phyloP scores from a whole-genome alignment of 1,140 invertebrate species.

The Akabosia matsudoensis region DNA sequence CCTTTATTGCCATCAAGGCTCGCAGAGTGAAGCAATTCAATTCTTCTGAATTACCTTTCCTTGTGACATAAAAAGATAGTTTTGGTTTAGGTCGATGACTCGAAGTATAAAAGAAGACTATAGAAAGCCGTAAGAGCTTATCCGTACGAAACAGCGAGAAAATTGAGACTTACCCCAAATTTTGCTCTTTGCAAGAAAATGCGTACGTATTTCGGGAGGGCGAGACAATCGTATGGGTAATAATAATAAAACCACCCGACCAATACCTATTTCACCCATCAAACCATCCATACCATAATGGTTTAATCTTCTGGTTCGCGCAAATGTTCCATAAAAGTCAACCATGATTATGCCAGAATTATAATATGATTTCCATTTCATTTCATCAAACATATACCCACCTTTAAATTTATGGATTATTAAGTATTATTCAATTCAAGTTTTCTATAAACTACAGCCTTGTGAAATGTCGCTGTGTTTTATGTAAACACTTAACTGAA shows the following conservation, averaged over 20 bases:
- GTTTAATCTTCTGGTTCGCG: slow-evolving; percentile 4
- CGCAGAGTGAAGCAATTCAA: not conserved
- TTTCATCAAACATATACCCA: not conserved
- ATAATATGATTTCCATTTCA: slow-evolving; percentile 7
- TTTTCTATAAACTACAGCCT: too few species aligned
- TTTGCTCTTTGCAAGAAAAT: too few species aligned
- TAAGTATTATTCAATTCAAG: slow-evolving; percentile 4
- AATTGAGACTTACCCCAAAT: too few species aligned
- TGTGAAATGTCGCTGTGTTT: too few species aligned
- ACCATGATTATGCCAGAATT: not conserved
- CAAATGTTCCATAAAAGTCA: slow-evolving; percentile 22
- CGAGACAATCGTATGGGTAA: too few species aligned
- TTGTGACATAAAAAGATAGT: slow-evolving; percentile 7
- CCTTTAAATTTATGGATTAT: not conserved
- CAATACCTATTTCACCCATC: not conserved
- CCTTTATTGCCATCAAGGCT: slow-evolving; percentile 17
- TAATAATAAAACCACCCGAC: not conserved
- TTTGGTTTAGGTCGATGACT: too few species aligned
- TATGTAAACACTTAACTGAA: too few species aligned
- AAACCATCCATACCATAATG: not conserved
- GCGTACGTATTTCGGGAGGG: too few species aligned
- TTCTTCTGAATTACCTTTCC: slow-evolving; percentile 15
- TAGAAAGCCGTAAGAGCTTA: not conserved
- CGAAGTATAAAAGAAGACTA: not conserved
- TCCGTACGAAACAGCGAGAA: not conserved